These are phyloP conservation scores for Benitochromis conjunctus DNA, from an alignment of 2,113 vertebrate genomes.

Conservation along the genomic window DNA sequence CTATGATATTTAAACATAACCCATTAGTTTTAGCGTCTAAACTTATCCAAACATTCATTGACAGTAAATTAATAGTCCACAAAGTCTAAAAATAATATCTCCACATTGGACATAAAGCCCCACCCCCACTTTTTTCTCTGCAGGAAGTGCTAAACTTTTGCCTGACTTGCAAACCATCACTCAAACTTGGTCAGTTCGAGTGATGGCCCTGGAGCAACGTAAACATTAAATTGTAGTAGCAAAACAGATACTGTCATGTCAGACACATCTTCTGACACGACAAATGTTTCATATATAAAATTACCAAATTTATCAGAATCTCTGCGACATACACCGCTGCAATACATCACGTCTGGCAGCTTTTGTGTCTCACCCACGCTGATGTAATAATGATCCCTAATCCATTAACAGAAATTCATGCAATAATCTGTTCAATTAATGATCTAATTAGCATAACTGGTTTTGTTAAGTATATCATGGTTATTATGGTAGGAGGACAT, in stretches of 20 bases:
- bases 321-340: neutral
- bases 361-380: neutral
- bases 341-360: neutral
- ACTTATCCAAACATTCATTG: neutral
- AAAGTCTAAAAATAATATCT: neutral
- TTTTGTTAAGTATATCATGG: neutral
- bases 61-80: neutral
- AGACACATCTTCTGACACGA: neutral
- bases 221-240: neutral
- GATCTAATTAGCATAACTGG: slow-evolving; percentile 19
- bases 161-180: neutral
- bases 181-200: neutral
- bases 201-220: neutral
- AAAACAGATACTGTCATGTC: neutral
- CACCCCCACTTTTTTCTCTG: neutral
- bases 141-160: neutral
- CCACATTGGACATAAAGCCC: neutral
- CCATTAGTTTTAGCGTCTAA: neutral
- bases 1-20: neutral
- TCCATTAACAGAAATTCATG: slow-evolving; percentile 34
- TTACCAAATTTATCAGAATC: neutral
- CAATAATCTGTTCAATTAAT: slow-evolving; percentile 31
- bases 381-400: slow-evolving; percentile 2
- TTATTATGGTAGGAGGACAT: slow-evolving; percentile 10
- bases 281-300: neutral